A percentile compares a stretch with the other conserved stretches of the same genome.
phyloP scores from a whole-genome alignment of 1,140 invertebrate species.

The Drosophila ficusphila region DNA sequence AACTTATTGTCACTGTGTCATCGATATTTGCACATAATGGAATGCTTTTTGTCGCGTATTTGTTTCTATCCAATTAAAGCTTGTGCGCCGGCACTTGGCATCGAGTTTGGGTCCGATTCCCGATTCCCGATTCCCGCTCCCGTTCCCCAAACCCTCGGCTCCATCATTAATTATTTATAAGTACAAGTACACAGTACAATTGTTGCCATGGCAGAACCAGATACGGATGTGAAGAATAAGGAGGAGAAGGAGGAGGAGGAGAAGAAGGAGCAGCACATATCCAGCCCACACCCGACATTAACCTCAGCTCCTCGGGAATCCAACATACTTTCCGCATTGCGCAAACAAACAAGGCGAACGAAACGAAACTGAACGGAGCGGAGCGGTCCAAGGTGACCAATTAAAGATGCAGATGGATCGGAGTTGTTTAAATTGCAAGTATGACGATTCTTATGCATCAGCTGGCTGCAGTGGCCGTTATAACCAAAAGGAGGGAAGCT shows the following conservation, averaged over 20 bases:
- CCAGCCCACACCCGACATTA: not conserved
- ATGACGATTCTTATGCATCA: slow-evolving; percentile 80
- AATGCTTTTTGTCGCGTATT: slow-evolving; percentile 21
- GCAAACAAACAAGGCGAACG: slow-evolving; percentile 48
- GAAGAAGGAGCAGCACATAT: slow-evolving; percentile 8
- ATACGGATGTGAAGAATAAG: slow-evolving; percentile 4
- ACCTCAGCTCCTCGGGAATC: not conserved
- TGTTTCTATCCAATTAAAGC: slow-evolving; percentile 37
- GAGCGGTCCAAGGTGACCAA: slow-evolving; percentile 63
- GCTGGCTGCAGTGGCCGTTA: slow-evolving; percentile 34
- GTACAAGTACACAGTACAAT: slow-evolving; percentile 35
- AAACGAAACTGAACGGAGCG: not conserved
- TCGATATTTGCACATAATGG: slow-evolving; percentile 42
- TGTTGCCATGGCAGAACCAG: slow-evolving; percentile 35
- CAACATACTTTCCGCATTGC: slow-evolving; percentile 56
- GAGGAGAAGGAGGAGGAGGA: not conserved
- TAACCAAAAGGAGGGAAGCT: slow-evolving; percentile 17
- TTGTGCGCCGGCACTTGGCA: slow-evolving; percentile 9
- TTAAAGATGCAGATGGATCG: slow-evolving; percentile 80
- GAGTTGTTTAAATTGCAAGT: slow-evolving; percentile 79
- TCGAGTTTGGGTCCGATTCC: not conserved
- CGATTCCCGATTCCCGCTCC: not conserved
- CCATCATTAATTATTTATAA: slow-evolving; percentile 68
- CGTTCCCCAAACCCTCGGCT: not conserved
- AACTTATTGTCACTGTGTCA: not conserved